A percentile compares a stretch with the other conserved stretches of the same genome.
Evolutionary conservation across 1,140 invertebrate genomes (phyloP).

Genomic region (Dreissena rostriformis): DNA sequence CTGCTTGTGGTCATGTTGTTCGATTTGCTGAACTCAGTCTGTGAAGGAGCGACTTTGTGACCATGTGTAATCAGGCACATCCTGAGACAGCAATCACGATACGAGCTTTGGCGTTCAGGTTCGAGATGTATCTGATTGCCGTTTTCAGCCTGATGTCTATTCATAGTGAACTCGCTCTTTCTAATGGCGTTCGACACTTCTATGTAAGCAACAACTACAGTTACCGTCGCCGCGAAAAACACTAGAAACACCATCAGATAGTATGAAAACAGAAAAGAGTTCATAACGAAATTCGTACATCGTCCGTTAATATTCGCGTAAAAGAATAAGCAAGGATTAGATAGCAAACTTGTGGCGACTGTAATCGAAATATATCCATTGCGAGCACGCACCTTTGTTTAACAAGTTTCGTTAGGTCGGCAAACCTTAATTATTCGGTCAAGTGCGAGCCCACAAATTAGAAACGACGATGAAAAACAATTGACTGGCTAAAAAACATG

Average conservation of each 20-base stretch:
- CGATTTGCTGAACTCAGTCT: neutral
- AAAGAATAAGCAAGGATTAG: neutral
- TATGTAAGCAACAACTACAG: neutral
- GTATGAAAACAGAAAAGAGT: neutral
- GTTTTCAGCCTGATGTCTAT: neutral
- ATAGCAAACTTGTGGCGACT: neutral
- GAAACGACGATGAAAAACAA: conserved; percentile 31
- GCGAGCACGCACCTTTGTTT: neutral
- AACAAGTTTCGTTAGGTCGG: neutral
- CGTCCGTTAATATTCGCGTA: neutral
- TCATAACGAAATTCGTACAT: neutral
- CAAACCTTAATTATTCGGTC: conserved; percentile 8
- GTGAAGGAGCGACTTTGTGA: neutral
- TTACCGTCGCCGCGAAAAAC: neutral
- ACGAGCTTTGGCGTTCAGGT: too few relatives aligned
- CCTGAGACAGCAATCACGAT: neutral
- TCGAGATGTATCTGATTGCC: neutral
- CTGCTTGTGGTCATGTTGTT: neutral
- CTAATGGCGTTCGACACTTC: neutral
- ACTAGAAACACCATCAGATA: conserved; percentile 2
- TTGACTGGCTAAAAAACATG: conserved; percentile 16
- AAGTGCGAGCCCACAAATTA: conserved; percentile 18
- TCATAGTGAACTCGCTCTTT: neutral
- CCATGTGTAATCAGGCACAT: neutral
- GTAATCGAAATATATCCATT: neutral